phyloP scores from a whole-genome alignment of 2,888 invertebrate genomes.

The Rotaria sp. region DNA sequence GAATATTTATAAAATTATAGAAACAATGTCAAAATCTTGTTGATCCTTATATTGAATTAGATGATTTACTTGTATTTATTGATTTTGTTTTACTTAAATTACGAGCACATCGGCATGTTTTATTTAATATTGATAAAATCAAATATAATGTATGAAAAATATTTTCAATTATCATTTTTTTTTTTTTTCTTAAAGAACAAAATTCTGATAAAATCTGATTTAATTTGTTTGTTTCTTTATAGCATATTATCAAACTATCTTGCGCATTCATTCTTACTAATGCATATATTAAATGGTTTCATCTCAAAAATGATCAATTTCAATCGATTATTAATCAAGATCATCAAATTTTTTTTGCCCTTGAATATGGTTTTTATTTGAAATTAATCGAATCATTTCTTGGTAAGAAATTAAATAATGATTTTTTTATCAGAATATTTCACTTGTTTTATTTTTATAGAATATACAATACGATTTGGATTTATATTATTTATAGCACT shows the following conservation, averaged over 20 bases:
- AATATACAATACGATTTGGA: neutral
- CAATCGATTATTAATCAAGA: constrained; percentile 37
- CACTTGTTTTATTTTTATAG: neutral
- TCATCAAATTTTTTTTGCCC: constrained; percentile 35
- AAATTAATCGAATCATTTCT: constrained; percentile 33
- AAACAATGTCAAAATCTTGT: constrained; percentile 33
- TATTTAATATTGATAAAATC: constrained; percentile 34
- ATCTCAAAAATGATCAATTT: constrained; percentile 39
- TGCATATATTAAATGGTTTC: constrained; percentile 39
- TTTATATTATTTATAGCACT: neutral
- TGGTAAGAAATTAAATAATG: neutral
- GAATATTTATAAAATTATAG: neutral
- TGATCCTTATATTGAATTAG: constrained; percentile 38
- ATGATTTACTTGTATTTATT: constrained; percentile 33
- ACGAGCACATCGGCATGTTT: constrained; percentile 37
- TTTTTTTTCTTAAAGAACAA: neutral
- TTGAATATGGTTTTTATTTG: constrained; percentile 39
- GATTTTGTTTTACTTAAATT: constrained; percentile 37
- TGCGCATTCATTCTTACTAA: constrained; percentile 31
- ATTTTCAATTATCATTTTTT: neutral
- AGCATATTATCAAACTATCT: constrained; percentile 31
- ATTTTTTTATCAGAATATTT: neutral
- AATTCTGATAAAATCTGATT: neutral
- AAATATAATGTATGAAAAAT: constrained; percentile 14
- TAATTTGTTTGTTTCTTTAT: neutral